Evolutionary conservation across 2,888 invertebrate genomes (phyloP).

Genomic region (Luperina testacea): DNA sequence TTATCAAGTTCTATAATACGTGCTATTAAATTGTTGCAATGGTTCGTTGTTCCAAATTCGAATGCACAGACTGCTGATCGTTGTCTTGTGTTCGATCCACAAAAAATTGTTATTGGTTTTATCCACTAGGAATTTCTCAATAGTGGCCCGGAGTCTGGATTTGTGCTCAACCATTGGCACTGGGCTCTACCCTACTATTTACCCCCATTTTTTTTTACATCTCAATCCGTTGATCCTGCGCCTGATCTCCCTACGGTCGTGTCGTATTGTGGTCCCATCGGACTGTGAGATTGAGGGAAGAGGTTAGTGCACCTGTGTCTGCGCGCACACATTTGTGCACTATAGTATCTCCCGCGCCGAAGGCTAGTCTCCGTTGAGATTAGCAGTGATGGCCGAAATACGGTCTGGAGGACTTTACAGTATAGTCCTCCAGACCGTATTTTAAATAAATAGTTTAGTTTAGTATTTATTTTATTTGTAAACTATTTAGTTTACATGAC

Average conservation of each 20-base stretch:
- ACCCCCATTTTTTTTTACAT: not conserved
- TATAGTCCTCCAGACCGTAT: too few species aligned
- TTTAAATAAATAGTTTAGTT: too few species aligned
- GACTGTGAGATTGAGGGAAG: not conserved
- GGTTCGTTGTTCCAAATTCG: not conserved
- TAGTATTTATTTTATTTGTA: too few species aligned
- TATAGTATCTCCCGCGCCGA: not conserved
- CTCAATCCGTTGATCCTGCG: not conserved
- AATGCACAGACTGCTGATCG: not conserved
- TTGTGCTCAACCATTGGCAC: not conserved
- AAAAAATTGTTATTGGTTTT: not conserved
- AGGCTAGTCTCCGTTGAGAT: too few species aligned
- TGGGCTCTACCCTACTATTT: not conserved
- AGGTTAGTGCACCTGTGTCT: not conserved
- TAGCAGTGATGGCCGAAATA: too few species aligned
- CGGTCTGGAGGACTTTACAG: too few species aligned
- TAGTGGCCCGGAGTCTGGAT: too few species aligned
- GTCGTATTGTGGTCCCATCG: not conserved
- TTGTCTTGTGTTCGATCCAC: not conserved
- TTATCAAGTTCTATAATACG: conserved; percentile 14
- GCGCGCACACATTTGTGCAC: not conserved
- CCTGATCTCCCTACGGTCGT: not conserved
- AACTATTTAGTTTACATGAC: not conserved
- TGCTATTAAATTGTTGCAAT: not conserved
- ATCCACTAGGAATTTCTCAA: not conserved